Evolutionary conservation across 2,113 vertebrate genomes (phyloP), one percentile per base, ranked within the genome.

Genomic region (Cyphomyrus discorhynchus): DNA sequence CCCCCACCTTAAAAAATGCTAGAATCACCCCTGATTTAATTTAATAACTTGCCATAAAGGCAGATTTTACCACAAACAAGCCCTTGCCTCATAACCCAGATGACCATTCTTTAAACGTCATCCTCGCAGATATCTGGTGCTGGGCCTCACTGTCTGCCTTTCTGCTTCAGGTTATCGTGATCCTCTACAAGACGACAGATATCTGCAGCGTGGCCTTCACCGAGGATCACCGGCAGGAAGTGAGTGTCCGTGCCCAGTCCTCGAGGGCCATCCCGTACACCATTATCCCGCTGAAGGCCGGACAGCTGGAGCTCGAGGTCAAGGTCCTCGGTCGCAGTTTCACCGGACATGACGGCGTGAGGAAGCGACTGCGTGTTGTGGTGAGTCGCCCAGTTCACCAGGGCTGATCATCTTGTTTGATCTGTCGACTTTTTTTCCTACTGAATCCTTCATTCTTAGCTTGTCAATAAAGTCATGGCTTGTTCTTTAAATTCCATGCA

Each of bases 201-300:
- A 93, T 97, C 13, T 97, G 96, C 93, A 96, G 96, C 1, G 46
- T 94, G 0, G 96, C 96, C 0, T 96, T 94, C 45, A 94, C 92
- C 1, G 91, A 90, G 2, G 91, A 92, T 2, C 93, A 93, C 91
- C 94, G 89, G 5, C 95, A 94, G 93, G 91, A 93, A 66, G 89
- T 97, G 35, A 80, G 1, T 0, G 11, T 96, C 42, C 35, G 88
- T 0, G 92, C 93, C 0, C 58, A 83, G 8, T 94, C 96, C 0
- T 95, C 97, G 0, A 74, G 92, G 10, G 93, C 45, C 2, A 92
- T 97, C 90, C 90, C 92, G 0, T 96, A 95, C 88, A 95, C 95
- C 50, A 87, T 97, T 1, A 91, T 97, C 0, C 96, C 96, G 0
- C 93, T 97, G 42, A 93, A 91, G 90, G 93, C 88, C 19, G 96